These are phyloP conservation scores for Tetramorium bicarinatum DNA, from an alignment of 2,888 invertebrate species.

Conservation along the genomic window DNA sequence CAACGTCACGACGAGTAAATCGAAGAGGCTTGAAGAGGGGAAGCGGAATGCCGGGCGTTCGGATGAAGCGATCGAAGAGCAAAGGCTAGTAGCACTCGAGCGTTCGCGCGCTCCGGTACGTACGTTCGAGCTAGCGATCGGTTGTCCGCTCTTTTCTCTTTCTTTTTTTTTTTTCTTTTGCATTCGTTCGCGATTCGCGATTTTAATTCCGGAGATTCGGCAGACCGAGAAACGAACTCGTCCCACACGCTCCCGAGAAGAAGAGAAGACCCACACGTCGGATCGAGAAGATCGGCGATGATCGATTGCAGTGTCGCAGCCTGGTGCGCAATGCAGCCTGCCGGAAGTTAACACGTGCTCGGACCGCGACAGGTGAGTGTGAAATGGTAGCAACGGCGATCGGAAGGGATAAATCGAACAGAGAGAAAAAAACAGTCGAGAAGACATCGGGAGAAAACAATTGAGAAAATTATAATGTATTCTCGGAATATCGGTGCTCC, in stretches of 20 bases:
- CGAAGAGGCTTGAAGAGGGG: conserved; percentile 40
- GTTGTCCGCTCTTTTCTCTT: conserved; percentile 14
- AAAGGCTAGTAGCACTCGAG: conserved; percentile 62
- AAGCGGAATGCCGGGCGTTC: conserved; percentile 53
- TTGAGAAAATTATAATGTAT: background rate
- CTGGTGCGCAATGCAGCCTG: conserved; percentile 19
- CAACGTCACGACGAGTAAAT: background rate
- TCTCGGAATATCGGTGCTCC: background rate
- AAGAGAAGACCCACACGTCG: background rate
- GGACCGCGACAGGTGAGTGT: conserved; percentile 8
- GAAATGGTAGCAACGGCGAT: background rate
- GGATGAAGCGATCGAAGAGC: conserved; percentile 63
- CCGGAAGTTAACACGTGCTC: conserved; percentile 41
- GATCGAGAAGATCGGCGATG: conserved; percentile 30
- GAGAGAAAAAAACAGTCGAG: background rate
- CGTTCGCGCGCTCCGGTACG: conserved; percentile 15
- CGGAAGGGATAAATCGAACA: background rate
- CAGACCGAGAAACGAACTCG: background rate
- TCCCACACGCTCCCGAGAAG: background rate
- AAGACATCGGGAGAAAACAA: background rate
- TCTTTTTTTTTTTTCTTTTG: background rate
- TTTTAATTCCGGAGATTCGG: background rate
- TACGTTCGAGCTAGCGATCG: conserved; percentile 5
- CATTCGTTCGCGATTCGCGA: background rate
- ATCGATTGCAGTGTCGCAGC: conserved; percentile 29